These are phyloP conservation scores for Indicator maculatus DNA, from an alignment of 2,113 vertebrate genomes.

Conservation along the genomic window DNA sequence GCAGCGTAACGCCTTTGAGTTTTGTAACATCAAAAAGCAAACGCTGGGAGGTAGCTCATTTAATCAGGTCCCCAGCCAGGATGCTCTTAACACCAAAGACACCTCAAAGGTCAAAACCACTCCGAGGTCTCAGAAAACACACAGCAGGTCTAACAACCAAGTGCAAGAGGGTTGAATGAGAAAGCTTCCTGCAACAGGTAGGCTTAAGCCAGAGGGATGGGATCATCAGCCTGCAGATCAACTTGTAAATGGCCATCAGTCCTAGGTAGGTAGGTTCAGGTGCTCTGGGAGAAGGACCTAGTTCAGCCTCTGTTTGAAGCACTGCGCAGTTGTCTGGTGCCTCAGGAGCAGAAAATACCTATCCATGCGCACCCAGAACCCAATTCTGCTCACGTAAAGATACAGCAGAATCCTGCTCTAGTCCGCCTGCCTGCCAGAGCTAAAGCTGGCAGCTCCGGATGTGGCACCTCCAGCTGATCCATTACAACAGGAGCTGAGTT, in stretches of 20 bases:
- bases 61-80: slow-evolving; percentile 44
- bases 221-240: background rate
- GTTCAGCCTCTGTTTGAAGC: slow-evolving; percentile 17
- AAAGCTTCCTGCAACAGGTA: slow-evolving; percentile 31
- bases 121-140: background rate
- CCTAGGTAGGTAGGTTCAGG: background rate
- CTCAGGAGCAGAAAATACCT: slow-evolving; percentile 15
- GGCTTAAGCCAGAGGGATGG: background rate
- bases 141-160: background rate
- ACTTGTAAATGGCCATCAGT: background rate
- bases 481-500: background rate
- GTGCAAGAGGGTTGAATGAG: background rate
- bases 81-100: slow-evolving; percentile 25
- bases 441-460: background rate
- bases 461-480: slow-evolving; percentile 11
- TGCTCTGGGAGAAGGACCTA: background rate
- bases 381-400: slow-evolving; percentile 44
- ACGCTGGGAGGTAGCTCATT: slow-evolving; percentile 38
- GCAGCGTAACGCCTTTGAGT: slow-evolving; percentile 47
- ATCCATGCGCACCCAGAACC: slow-evolving; percentile 12
- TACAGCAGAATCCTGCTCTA: slow-evolving; percentile 4
- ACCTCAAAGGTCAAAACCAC: slow-evolving; percentile 39
- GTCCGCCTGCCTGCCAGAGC: background rate
- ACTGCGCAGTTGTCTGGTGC: slow-evolving; percentile 39
- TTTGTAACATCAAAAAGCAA: slow-evolving; percentile 62